Base-by-base conservation (phyloP, 2,888 invertebrate species). In the Drosophila melanosoma region DNA sequence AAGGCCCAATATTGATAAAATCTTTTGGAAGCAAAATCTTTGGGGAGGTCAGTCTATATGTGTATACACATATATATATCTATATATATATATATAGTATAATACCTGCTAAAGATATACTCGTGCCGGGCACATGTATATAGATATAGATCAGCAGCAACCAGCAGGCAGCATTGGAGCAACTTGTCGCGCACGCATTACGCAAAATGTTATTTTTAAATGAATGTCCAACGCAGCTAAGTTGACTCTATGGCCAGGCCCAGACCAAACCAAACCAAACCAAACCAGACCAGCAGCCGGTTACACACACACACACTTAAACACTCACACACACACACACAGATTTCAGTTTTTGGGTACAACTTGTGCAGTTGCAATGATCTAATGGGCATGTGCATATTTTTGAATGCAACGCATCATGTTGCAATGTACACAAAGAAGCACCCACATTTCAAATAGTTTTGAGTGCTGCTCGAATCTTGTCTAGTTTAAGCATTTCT, bases 171-270 rank as follows among this genome's bases (percentile, higher is more conserved):
- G 45, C 63, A 48, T 60, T 65, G 70, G 76, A 81, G 71, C 74
- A 68, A 72, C 69, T 73, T 80, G 83, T 82, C 80, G 79, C 74
- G 42, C 51, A 74, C 82, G 81, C 81, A 85, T 92, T 91, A 91
- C 92, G 91, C 92, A 92, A 91, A 92, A 82, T 89, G 72, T 87
- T 92, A 92, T 92, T 92, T 92, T 82, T 92, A 92, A 90, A 82
- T 74, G 74, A 76, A 79, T 84, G 86, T 85, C 86, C 90, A 89
- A 88, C 45, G 15, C 45, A 89, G 90, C 91, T 90, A 74, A 74
- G 57, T 69, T 74, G 75, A 66, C 79, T 45, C 12, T 70, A 64
- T 63, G 64, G 69, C 72, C 83, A 69, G 81, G 82, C 78, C 82
- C 66, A 66, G 73, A 69, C 71, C 77, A 71, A 72, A 49, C 49